Base-by-base conservation (phyloP, 2,113 vertebrate species). In the Vimba vimba region DNA sequence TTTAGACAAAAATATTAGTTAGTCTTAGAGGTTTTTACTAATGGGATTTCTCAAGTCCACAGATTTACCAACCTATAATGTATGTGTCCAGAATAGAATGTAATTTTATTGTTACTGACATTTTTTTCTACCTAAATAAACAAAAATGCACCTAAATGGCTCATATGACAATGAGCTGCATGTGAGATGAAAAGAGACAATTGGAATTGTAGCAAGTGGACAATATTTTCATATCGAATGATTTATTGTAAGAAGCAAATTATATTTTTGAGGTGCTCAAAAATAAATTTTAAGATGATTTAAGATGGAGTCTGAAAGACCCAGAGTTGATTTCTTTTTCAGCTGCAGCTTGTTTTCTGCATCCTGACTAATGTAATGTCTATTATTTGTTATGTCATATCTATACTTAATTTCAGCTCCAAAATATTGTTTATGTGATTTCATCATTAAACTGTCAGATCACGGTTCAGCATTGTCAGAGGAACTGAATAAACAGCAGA, bases 401-500 rank as follows among this genome's bases (percentile, higher is more conserved):
- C 52, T 79, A 39, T 36, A 43, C 21, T 59, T 79, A 4, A 59
- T 79, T 79, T 39, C 30, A 59, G 23, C 52, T 79, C 19, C 76
- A 79, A 19, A 33, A 55, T 27, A 55, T 59, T 79, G 27, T 57
- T 59, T 11, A 45, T 59, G 27, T 55, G 75, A 77, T 77, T 39
- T 59, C 6, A 60, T 59, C 19, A 23, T 33, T 59, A 57, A 23
- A 39, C 30, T 59, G 52, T 78, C 19, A 57, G 76, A 59, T 79
- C 15, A 27, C 27, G 15, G 47, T 25, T 43, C 30, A 27, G 66
- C 27, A 25, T 57, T 62, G 43, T 59, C 10, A 55, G 47, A 89
- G 79, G 66, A 73, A 86, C n/a, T 66, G 64, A 86, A 89, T 71
- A 85, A 71, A 89, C 82, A 79, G 59, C 75, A 79, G 50, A 87